A percentile compares a stretch with the other conserved stretches of the same genome.
These are phyloP conservation scores for Patella caerulea DNA, from an alignment of 2,888 invertebrate genomes.

Conservation along the genomic window DNA sequence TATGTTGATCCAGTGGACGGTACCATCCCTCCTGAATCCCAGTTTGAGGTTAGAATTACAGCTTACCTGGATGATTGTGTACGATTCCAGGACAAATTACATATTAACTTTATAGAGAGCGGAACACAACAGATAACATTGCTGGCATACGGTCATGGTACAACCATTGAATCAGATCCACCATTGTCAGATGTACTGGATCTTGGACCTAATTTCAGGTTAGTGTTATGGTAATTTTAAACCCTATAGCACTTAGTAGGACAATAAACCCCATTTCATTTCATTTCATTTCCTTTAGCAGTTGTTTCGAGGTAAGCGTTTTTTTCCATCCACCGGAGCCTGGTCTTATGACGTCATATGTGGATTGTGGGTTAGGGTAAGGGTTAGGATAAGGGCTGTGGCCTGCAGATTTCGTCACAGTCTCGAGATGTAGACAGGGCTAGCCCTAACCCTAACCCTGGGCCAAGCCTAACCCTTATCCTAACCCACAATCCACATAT, in stretches of 20 bases:
- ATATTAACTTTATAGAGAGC: conserved; percentile 71
- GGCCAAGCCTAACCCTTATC: no score
- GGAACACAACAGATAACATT: conserved; percentile 73
- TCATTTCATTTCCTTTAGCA: no score
- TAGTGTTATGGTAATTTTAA: conserved; percentile 36
- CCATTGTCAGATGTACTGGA: conserved; percentile 75
- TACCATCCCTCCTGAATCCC: conserved; percentile 66
- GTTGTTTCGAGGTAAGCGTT: no score
- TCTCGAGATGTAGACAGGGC: no score
- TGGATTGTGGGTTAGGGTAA: no score
- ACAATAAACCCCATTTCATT: not conserved
- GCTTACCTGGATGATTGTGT: conserved; percentile 69
- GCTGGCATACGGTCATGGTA: conserved; percentile 78
- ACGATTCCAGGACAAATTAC: conserved; percentile 70
- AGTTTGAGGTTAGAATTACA: conserved; percentile 62
- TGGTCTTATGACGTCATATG: no score
- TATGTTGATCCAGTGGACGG: conserved; percentile 65
- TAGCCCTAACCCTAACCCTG: no score
- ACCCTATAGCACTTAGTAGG: not conserved
- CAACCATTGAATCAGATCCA: conserved; percentile 79
- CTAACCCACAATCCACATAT: no score
- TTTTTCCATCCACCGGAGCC: no score
- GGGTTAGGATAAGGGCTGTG: no score
- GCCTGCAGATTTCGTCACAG: no score
- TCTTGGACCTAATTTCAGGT: conserved; percentile 79